Base-by-base conservation (phyloP, 2,888 invertebrate species). In the Tuberolachnus salignus region DNA sequence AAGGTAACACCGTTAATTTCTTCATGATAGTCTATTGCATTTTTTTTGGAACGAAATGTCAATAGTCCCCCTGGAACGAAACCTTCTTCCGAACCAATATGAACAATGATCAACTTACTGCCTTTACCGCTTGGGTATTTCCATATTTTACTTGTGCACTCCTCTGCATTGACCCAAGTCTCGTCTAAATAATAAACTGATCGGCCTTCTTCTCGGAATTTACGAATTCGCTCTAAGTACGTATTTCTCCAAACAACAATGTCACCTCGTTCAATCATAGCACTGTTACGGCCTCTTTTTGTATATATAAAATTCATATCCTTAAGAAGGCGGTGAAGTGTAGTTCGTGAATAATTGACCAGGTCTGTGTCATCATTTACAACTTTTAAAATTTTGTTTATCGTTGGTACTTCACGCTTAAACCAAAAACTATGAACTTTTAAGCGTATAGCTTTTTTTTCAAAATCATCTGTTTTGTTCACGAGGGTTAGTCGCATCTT, bases 11-110 rank as follows among this genome's bases (percentile, higher is more conserved):
- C 57, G 57, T 80, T 82, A 81, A 82, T 83, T 66, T 83, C 82
- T n/a, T 82, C 81, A 74, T 83, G 82, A 53, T 80, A 82, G 64
- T 81, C 81, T 0, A 46, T 63, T 23, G 80, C 80, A 16, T n/a
- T n/a, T 81, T 82, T 82, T 66, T 81, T 82, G 1, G 80, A 63
- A 69, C 82, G 73, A 53, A 82, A 82, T 26, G 71, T 55, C 23
- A 82, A 59, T 23, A 83, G 66, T 23, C 81, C 82, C 8, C 75
- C 82, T n/a, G 81, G 80, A 42, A 83, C 81, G 81, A 83, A 83
- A 57, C 82, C 82, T 70, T 59, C 64, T 57, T 81, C 44, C 13
- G 34, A 42, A 0, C 75, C 80, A 42, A 66, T 69, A 44, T 80
- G 80, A 11, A 46, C 26, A 11, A 80, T 55, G 16, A 80, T 80